Percentiles rank a stretch among this genome's conserved stretches.
phyloP scores from a whole-genome alignment of 1,140 invertebrate species.

The Leptinotarsa lineolata region DNA sequence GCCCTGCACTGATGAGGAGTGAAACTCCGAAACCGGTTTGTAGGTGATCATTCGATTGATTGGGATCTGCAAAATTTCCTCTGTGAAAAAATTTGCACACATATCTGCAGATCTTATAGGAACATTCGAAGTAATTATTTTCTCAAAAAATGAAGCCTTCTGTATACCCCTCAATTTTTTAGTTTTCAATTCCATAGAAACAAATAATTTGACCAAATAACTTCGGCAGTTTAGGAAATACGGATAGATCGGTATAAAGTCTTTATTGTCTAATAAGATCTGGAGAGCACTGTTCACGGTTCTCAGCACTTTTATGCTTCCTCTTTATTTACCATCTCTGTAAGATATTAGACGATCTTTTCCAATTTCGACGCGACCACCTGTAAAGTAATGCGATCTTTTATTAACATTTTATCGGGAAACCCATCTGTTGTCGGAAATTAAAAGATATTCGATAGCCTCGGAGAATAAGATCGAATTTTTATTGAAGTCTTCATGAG shows the following conservation, averaged over 20 bases:
- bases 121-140: too few species aligned
- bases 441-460: conserved; percentile 35
- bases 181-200: too few species aligned
- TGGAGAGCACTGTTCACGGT: neutral
- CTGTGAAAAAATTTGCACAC: too few species aligned
- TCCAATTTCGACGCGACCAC: conserved; percentile 23
- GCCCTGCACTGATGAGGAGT: too few species aligned
- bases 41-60: too few species aligned
- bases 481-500: conserved; percentile 9
- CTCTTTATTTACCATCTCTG: conserved; percentile 8
- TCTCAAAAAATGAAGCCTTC: too few species aligned
- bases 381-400: conserved; percentile 32
- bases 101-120: too few species aligned
- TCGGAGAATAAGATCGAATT: neutral
- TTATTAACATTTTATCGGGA: conserved; percentile 35
- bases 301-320: neutral
- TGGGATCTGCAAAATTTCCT: too few species aligned
- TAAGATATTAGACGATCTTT: neutral
- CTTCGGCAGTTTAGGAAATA: too few species aligned
- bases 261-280: neutral
- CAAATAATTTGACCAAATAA: too few species aligned
- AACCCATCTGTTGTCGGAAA: conserved; percentile 34
- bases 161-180: too few species aligned
- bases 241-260: neutral
- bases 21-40: too few species aligned